These are phyloP conservation scores for Oxyscelio sp. DNA, from an alignment of 2,888 invertebrate genomes.

Conservation along the genomic window DNA sequence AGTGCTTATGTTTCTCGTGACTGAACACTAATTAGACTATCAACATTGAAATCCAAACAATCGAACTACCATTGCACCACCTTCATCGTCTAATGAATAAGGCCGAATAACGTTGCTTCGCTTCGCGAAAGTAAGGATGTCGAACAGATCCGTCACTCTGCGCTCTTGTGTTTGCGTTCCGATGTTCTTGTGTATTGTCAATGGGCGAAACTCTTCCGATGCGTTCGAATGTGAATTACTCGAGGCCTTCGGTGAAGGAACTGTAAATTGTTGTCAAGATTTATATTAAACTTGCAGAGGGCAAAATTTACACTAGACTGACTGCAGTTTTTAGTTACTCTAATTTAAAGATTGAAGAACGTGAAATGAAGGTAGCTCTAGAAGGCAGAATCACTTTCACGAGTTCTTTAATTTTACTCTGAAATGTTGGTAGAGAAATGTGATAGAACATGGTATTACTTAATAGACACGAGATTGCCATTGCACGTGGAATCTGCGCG, in stretches of 20 bases:
- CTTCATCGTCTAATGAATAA: conserved; percentile 16
- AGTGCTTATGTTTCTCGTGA: conserved; percentile 58
- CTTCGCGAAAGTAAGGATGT: conserved; percentile 12
- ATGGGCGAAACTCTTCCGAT: conserved; percentile 25
- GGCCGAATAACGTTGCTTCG: conserved; percentile 22
- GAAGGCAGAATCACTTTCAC: no score
- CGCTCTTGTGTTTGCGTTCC: neutral
- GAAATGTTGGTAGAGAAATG: no score
- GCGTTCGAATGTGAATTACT: no score
- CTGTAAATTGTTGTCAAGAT: neutral
- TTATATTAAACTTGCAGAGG: no score
- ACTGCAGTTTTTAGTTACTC: no score
- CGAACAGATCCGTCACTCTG: neutral
- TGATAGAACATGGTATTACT: no score
- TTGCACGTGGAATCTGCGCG: no score
- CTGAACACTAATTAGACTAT: conserved; percentile 62
- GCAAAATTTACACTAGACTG: no score
- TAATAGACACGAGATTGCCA: no score
- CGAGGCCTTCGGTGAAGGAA: neutral
- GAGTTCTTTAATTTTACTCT: no score
- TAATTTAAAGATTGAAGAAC: no score
- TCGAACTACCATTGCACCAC: conserved; percentile 33
- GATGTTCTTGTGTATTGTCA: conserved; percentile 36
- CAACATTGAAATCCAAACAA: conserved; percentile 50
- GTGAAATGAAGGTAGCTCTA: no score